Evolutionary conservation across 92 coral and sea anemone species (phyloP).

Genomic region (Porites lobata): DNA sequence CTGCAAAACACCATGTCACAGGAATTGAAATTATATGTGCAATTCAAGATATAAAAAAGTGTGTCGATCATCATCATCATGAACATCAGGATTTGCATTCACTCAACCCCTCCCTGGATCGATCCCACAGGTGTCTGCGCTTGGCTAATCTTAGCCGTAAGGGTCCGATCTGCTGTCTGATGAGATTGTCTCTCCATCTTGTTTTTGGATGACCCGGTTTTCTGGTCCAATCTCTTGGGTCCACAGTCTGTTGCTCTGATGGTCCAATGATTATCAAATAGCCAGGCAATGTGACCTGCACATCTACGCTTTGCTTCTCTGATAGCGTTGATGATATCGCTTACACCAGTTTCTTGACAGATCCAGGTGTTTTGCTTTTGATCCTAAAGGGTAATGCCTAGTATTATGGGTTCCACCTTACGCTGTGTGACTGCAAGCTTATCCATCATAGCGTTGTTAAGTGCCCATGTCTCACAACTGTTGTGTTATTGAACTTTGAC

Average conservation of each 20-base stretch:
- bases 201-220: conserved; percentile 5
- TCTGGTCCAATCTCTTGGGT: conserved; percentile 4
- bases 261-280: background rate
- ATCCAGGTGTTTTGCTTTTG: conserved; percentile 18
- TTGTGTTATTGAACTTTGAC: too few relatives aligned
- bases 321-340: background rate
- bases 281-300: background rate
- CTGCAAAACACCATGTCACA: too few relatives aligned
- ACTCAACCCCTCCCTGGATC: too few relatives aligned
- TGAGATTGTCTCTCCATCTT: background rate
- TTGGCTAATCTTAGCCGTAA: background rate
- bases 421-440: conserved; percentile 26
- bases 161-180: background rate
- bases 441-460: conserved; percentile 11
- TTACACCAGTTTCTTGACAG: conserved; percentile 4
- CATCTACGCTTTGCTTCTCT: background rate
- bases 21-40: too few relatives aligned
- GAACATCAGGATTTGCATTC: too few relatives aligned
- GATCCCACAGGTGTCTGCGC: too few relatives aligned
- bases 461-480: background rate
- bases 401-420: conserved; percentile 27
- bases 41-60: too few relatives aligned
- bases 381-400: conserved; percentile 10
- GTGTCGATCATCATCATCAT: too few relatives aligned
- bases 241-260: background rate